Evolutionary conservation across 2,888 invertebrate genomes (phyloP).

Genomic region (Epiblema foenella): DNA sequence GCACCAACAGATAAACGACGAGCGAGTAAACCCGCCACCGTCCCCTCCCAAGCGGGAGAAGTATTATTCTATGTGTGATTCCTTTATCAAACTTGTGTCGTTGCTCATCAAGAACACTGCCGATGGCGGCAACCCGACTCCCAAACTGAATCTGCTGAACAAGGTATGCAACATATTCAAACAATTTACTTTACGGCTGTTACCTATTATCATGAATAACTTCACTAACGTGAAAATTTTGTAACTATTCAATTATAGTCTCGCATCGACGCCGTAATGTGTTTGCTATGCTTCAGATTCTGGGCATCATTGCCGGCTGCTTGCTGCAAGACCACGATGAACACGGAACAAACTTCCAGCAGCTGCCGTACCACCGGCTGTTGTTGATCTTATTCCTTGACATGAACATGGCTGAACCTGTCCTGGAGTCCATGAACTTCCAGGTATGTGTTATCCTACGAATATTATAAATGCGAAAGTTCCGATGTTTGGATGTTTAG

Average conservation of each 20-base stretch:
- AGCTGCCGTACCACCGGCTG: conserved; percentile 98
- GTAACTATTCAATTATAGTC: not conserved
- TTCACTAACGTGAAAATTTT: too few species aligned
- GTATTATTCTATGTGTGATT: conserved; percentile 97
- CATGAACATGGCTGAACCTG: conserved; percentile 96
- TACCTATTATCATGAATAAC: too few species aligned
- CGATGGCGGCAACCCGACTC: conserved; percentile 95
- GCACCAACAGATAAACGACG: conserved; percentile 92
- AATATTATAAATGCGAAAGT: too few species aligned
- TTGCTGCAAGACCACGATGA: conserved; percentile 98
- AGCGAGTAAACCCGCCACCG: conserved; percentile 86
- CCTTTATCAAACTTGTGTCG: conserved; percentile 96
- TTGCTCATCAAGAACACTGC: conserved; percentile 97
- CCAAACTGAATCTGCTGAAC: conserved; percentile 98
- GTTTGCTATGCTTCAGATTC: conserved; percentile 69
- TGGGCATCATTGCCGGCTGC: conserved; percentile 98
- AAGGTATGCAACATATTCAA: conserved; percentile 85
- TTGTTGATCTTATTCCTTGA: conserved; percentile 98
- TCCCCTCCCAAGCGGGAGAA: conserved; percentile 90
- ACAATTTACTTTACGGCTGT: too few species aligned
- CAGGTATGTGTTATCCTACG: conserved; percentile 84
- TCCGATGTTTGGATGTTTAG: too few species aligned
- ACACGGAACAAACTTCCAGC: conserved; percentile 95
- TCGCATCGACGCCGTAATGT: not conserved
- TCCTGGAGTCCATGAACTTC: conserved; percentile 97